Evolutionary conservation across 1,140 invertebrate species (phyloP).

Genomic region (Macrotrachela quadricornifera): DNA sequence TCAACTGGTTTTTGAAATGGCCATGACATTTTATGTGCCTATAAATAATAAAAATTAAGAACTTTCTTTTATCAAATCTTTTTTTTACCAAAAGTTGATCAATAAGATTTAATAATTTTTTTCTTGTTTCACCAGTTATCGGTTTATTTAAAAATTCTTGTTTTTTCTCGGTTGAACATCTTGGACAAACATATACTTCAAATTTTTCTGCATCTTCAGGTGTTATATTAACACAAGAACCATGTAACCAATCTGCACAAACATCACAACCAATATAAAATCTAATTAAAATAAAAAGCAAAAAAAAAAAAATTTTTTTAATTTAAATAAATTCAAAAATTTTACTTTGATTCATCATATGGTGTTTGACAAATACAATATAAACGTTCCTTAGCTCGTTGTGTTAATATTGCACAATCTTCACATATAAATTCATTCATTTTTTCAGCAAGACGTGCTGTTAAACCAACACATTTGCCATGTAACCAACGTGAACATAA

Average conservation of each 20-base stretch:
- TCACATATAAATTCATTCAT: slow-evolving; percentile 91
- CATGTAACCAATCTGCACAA: slow-evolving; percentile 98
- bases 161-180: slow-evolving; percentile 59
- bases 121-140: slow-evolving; percentile 48
- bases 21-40: slow-evolving; percentile 51
- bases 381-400: slow-evolving; percentile 25
- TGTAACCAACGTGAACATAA: slow-evolving; percentile 97
- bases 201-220: slow-evolving; percentile 79
- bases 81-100: background rate
- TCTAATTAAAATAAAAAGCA: slow-evolving; percentile 29
- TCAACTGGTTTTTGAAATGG: slow-evolving; percentile 90
- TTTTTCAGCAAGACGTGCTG: slow-evolving; percentile 72
- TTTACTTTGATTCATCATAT: slow-evolving; percentile 88
- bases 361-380: slow-evolving; percentile 86
- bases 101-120: slow-evolving; percentile 51
- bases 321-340: too few species aligned
- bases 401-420: slow-evolving; percentile 39
- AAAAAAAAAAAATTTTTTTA: slow-evolving; percentile 30
- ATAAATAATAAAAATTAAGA: background rate
- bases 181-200: slow-evolving; percentile 83
- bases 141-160: slow-evolving; percentile 60
- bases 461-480: slow-evolving; percentile 78
- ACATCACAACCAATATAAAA: slow-evolving; percentile 95
- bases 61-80: background rate
- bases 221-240: slow-evolving; percentile 78